These are phyloP conservation scores for Helicoverpa assulta DNA, from an alignment of 2,888 invertebrate genomes.

Conservation along the genomic window DNA sequence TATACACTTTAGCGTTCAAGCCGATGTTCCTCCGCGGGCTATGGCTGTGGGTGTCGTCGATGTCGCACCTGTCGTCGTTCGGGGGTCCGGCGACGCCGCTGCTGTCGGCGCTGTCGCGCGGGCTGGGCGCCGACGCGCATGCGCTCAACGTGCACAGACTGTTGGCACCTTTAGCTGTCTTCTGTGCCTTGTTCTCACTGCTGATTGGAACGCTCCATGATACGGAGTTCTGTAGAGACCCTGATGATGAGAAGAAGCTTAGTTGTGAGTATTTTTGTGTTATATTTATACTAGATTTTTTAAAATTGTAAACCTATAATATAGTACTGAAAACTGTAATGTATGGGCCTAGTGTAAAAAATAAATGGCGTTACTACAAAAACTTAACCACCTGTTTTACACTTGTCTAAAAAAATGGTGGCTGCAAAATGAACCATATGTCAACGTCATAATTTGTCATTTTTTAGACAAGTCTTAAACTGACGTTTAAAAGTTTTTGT, in stretches of 20 bases:
- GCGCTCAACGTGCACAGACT: slow-evolving; percentile 92
- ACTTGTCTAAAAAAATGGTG: too few species aligned
- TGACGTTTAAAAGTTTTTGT: too few species aligned
- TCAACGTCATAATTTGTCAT: too few species aligned
- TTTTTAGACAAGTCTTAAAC: too few species aligned
- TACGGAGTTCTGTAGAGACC: slow-evolving; percentile 92
- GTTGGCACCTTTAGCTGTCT: slow-evolving; percentile 94
- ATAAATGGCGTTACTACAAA: too few species aligned
- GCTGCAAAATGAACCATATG: too few species aligned
- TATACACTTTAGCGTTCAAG: slow-evolving; percentile 95
- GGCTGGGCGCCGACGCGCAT: slow-evolving; percentile 89
- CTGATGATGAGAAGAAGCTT: slow-evolving; percentile 85
- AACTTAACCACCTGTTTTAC: too few species aligned
- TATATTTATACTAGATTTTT: too few species aligned
- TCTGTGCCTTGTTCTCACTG: slow-evolving; percentile 95
- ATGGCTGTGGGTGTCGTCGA: slow-evolving; percentile 91
- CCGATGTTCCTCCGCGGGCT: slow-evolving; percentile 94
- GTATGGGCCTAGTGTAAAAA: too few species aligned
- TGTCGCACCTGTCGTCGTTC: slow-evolving; percentile 80
- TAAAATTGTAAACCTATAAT: too few species aligned
- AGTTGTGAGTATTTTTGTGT: slow-evolving; percentile 69
- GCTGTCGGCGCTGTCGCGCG: slow-evolving; percentile 92
- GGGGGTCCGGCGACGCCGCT: slow-evolving; percentile 90
- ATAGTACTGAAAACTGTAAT: too few species aligned
- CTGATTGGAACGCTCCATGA: slow-evolving; percentile 96